Conservation (phyloP, 64 coral and sea anemone genomes). For the Dendronephthya gigantea region DNA sequence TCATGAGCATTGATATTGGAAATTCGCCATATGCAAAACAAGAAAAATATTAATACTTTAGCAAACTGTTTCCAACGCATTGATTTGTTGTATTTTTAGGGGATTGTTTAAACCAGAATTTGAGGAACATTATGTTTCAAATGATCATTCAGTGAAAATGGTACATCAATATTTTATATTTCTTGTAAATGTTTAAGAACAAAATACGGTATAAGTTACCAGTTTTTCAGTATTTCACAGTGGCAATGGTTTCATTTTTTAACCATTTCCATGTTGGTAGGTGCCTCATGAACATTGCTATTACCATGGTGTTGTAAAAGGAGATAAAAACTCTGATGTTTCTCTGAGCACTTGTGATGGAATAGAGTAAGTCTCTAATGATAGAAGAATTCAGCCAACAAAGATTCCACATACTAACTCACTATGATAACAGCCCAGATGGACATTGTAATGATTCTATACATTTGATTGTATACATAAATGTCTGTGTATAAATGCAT, state of each 20-base stretch:
- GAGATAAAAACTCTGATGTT: background rate
- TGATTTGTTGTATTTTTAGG: background rate
- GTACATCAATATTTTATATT: background rate
- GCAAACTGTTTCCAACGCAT: background rate
- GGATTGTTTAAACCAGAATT: background rate
- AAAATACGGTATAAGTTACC: too few relatives aligned
- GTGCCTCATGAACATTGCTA: background rate
- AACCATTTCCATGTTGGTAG: background rate
- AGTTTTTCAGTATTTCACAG: background rate
- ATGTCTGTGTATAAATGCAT: too few relatives aligned
- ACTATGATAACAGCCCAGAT: too few relatives aligned
- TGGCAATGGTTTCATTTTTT: background rate
- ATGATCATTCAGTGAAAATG: background rate
- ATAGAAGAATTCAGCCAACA: too few relatives aligned
- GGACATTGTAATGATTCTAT: too few relatives aligned
- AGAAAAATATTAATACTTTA: too few relatives aligned
- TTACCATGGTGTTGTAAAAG: background rate
- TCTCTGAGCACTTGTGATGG: constrained; percentile 20
- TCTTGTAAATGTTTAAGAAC: too few relatives aligned
- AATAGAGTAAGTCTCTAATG: constrained; percentile 13
- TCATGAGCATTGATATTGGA: too few relatives aligned
- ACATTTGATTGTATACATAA: too few relatives aligned
- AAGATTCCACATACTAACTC: too few relatives aligned
- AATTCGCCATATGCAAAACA: too few relatives aligned
- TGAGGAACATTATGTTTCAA: background rate